Evolutionary conservation across 1,140 invertebrate genomes (phyloP).

Genomic region (Papilio polyxenes): DNA sequence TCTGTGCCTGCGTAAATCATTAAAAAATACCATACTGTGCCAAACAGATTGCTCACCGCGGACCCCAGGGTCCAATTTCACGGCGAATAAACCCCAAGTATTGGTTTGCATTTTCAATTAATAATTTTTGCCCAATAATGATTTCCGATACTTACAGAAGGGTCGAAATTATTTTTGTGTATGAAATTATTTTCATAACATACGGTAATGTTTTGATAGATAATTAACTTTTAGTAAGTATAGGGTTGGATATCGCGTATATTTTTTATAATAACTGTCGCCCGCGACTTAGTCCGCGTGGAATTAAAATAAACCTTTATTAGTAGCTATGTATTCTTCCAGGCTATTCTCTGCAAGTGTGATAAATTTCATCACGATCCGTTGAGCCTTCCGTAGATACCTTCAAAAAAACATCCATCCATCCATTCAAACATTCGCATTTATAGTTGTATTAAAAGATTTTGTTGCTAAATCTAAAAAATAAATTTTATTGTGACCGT

Average conservation of each 20-base stretch:
- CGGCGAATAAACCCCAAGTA: slow-evolving; percentile 45
- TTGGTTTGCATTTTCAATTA: slow-evolving; percentile 58
- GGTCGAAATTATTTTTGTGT: slow-evolving; percentile 33
- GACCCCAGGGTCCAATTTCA: slow-evolving; percentile 52
- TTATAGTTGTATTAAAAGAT: too few relatives aligned
- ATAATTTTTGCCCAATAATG: slow-evolving; percentile 56
- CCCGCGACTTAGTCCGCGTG: too few relatives aligned
- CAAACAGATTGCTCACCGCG: slow-evolving; percentile 32
- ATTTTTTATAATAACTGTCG: background rate
- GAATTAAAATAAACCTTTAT: too few relatives aligned
- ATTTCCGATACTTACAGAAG: slow-evolving; percentile 52
- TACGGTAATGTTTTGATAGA: background rate
- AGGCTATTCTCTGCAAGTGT: too few relatives aligned
- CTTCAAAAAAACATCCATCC: too few relatives aligned
- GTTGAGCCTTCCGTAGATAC: too few relatives aligned
- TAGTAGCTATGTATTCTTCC: too few relatives aligned
- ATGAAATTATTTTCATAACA: slow-evolving; percentile 32
- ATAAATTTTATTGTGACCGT: background rate
- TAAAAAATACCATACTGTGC: slow-evolving; percentile 36
- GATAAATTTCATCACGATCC: too few relatives aligned
- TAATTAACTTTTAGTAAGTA: slow-evolving; percentile 18
- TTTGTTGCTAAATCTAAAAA: too few relatives aligned
- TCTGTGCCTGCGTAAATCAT: slow-evolving; percentile 10
- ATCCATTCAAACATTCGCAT: too few relatives aligned
- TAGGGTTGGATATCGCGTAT: background rate